These are phyloP conservation scores for Apolygus lucorum DNA, from an alignment of 1,140 invertebrate species.

Conservation along the genomic window DNA sequence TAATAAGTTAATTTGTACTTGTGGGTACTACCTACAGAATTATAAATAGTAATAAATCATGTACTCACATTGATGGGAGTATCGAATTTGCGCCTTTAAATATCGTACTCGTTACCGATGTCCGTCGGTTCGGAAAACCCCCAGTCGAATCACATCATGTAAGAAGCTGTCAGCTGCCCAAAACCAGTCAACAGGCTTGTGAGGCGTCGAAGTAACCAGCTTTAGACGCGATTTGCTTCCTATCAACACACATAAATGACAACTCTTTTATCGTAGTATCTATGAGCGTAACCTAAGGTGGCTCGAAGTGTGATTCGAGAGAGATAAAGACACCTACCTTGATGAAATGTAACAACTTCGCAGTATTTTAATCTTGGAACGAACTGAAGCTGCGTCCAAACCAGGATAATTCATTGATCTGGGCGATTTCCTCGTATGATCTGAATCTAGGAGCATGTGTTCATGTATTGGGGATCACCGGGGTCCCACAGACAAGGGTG, in stretches of 20 bases:
- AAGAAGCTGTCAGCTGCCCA: not conserved
- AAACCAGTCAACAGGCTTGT: conserved; percentile 9
- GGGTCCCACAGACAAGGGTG: conserved; percentile 10
- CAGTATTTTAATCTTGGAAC: not conserved
- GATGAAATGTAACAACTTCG: not conserved
- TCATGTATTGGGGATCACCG: not conserved
- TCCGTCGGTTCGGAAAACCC: too few species aligned
- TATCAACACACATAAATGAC: too few species aligned
- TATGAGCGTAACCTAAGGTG: too few species aligned
- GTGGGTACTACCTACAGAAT: too few species aligned
- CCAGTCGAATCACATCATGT: not conserved
- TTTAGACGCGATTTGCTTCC: conserved; percentile 1
- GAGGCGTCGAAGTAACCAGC: conserved; percentile 2
- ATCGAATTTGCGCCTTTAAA: too few species aligned
- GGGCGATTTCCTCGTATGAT: not conserved
- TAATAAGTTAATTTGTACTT: too few species aligned
- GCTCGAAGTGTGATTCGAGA: too few species aligned
- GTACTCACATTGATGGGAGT: too few species aligned
- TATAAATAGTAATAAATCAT: too few species aligned
- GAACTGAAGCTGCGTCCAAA: not conserved
- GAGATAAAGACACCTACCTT: too few species aligned
- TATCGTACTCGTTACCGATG: too few species aligned
- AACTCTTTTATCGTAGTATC: too few species aligned
- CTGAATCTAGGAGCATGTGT: not conserved
- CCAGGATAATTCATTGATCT: conserved; percentile 2